These are phyloP conservation scores for Galerucella calmariensis DNA, from an alignment of 2,888 invertebrate species.

Conservation along the genomic window DNA sequence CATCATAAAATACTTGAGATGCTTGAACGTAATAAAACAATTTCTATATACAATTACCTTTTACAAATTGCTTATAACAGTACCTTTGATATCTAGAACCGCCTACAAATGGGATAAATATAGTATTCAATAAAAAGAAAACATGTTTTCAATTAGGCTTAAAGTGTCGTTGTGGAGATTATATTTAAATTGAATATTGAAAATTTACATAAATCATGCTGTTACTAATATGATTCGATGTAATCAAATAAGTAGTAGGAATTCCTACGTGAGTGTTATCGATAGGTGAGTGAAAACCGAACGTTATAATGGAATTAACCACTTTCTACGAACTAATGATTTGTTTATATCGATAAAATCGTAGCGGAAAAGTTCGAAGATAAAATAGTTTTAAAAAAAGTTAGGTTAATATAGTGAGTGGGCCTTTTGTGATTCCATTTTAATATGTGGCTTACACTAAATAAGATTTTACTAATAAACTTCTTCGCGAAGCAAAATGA, in stretches of 20 bases:
- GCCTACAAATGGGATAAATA: constrained; percentile 4
- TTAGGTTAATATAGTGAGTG: too few relatives aligned
- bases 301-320: too few relatives aligned
- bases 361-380: too few relatives aligned
- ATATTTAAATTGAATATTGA: constrained; percentile 15
- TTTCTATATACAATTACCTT: not conserved
- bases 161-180: constrained; percentile 2
- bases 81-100: constrained; percentile 8
- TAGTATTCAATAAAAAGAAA: not conserved
- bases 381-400: too few relatives aligned
- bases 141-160: constrained; percentile 19
- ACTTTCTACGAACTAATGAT: too few relatives aligned
- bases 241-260: not conserved
- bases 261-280: not conserved
- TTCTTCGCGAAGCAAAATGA: too few relatives aligned
- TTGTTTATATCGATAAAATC: too few relatives aligned
- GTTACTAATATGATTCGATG: not conserved
- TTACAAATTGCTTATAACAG: not conserved
- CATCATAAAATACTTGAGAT: not conserved
- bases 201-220: constrained; percentile 15
- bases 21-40: not conserved
- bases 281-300: not conserved
- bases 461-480: too few relatives aligned
- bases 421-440: too few relatives aligned
- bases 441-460: too few relatives aligned